phyloP scores from a whole-genome alignment of 2,113 vertebrate species.

The Leucopsar rothschildi region DNA sequence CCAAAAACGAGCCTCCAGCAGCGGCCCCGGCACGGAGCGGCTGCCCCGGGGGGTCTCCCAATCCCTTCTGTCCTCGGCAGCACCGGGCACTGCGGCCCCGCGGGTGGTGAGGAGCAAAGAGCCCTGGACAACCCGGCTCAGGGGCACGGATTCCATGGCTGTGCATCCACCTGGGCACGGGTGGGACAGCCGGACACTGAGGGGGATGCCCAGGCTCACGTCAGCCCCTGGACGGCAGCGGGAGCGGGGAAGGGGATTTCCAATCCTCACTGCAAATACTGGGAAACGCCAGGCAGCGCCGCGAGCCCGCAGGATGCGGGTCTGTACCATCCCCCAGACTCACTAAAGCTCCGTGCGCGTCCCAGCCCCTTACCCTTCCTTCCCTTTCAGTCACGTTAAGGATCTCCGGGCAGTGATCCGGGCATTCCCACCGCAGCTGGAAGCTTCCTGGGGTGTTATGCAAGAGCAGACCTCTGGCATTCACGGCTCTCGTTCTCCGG shows the following conservation, averaged over 20 bases:
- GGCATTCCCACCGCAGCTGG: not conserved
- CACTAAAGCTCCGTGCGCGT: rapidly evolving
- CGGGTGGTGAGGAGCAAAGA: not conserved
- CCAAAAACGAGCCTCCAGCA: not conserved
- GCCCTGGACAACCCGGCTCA: not conserved
- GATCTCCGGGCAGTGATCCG: not conserved
- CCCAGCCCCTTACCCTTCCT: not conserved
- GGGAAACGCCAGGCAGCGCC: not conserved
- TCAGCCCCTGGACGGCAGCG: not conserved
- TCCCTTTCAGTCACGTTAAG: not conserved
- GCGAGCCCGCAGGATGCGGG: rapidly evolving
- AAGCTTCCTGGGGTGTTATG: not conserved
- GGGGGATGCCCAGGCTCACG: not conserved
- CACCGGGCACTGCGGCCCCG: not conserved
- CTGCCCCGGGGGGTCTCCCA: not conserved
- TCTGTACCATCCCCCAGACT: not conserved
- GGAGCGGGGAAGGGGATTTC: not conserved
- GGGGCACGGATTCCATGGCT: not conserved
- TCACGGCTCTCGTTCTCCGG: not conserved
- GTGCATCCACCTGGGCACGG: not conserved
- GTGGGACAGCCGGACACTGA: not conserved
- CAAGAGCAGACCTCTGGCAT: not conserved
- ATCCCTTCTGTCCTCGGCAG: not conserved
- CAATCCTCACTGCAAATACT: rapidly evolving
- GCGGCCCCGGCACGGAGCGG: not conserved